phyloP scores from a whole-genome alignment of 2,888 invertebrate genomes.

The Meiosimyza decipiens region DNA sequence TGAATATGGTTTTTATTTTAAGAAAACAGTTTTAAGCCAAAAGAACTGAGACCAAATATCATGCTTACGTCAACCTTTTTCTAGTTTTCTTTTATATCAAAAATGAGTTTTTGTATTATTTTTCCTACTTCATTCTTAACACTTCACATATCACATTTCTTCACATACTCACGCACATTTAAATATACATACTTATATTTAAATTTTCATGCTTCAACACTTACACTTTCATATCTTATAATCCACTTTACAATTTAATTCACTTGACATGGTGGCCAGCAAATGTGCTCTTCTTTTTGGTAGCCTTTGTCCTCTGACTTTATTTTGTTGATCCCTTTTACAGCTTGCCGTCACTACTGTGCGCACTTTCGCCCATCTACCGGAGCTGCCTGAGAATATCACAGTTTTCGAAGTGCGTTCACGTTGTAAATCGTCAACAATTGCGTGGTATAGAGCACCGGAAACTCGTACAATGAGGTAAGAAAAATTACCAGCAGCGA shows the following conservation, averaged over 20 bases:
- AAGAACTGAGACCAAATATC: no score
- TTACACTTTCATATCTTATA: no score
- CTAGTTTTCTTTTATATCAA: no score
- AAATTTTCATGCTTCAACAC: no score
- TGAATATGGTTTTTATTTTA: no score
- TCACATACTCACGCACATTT: no score
- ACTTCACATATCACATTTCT: no score
- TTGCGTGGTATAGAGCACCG: slow-evolving; percentile 71
- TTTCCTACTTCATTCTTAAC: no score
- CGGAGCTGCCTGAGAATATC: slow-evolving; percentile 69
- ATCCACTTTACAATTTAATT: background rate
- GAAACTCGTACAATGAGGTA: slow-evolving; percentile 66
- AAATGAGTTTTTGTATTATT: no score
- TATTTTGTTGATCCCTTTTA: slow-evolving; percentile 9
- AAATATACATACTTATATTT: no score
- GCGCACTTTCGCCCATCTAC: slow-evolving; percentile 67
- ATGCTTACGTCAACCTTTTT: no score
- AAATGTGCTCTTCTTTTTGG: background rate
- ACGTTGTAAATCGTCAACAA: slow-evolving; percentile 69
- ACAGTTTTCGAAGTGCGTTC: slow-evolving; percentile 69
- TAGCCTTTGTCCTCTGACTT: slow-evolving; percentile 6
- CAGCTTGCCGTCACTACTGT: slow-evolving; percentile 69
- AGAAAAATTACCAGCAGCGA: slow-evolving; percentile 30
- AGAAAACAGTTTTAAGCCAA: no score
- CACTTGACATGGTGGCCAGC: background rate